Conservation (phyloP, 2,888 invertebrate species). For the Sussaba pulchella region DNA sequence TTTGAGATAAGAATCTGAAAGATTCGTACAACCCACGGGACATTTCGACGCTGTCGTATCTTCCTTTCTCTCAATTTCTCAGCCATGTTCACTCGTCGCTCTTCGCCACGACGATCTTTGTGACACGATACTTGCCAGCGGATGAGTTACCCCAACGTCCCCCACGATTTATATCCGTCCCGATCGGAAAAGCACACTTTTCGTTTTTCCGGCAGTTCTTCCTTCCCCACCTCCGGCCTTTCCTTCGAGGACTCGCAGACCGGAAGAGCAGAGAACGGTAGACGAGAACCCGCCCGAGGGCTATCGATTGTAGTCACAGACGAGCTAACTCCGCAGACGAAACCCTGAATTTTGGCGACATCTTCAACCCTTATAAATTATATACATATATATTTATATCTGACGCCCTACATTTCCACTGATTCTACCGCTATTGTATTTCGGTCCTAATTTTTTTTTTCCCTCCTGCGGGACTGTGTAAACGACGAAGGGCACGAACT, state of each 20-base stretch:
- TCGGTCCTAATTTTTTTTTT: constrained; percentile 18
- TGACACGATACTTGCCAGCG: constrained; percentile 31
- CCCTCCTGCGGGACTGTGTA: constrained; percentile 23
- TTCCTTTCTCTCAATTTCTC: not conserved
- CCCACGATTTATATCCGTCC: constrained; percentile 45
- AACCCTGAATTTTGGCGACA: constrained; percentile 41
- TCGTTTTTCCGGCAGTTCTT: constrained; percentile 37
- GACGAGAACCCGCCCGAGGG: constrained; percentile 31
- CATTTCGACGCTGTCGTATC: not conserved
- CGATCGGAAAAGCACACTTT: constrained; percentile 29
- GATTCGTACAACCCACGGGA: not conserved
- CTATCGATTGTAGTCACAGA: constrained; percentile 53
- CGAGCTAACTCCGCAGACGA: constrained; percentile 44
- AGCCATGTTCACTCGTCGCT: not conserved
- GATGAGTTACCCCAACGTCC: constrained; percentile 34
- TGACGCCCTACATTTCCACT: constrained; percentile 7
- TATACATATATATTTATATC: constrained; percentile 3
- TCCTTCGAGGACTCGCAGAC: not conserved
- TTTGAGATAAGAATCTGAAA: not conserved
- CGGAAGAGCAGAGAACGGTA: constrained; percentile 21
- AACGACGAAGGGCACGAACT: constrained; percentile 42
- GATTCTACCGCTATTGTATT: not conserved
- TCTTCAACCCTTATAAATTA: constrained; percentile 17
- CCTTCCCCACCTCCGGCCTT: too few relatives aligned
- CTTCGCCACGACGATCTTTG: constrained; percentile 4